Evolutionary conservation across 2,888 invertebrate species (phyloP).

Genomic region (Mythimna loreyi): DNA sequence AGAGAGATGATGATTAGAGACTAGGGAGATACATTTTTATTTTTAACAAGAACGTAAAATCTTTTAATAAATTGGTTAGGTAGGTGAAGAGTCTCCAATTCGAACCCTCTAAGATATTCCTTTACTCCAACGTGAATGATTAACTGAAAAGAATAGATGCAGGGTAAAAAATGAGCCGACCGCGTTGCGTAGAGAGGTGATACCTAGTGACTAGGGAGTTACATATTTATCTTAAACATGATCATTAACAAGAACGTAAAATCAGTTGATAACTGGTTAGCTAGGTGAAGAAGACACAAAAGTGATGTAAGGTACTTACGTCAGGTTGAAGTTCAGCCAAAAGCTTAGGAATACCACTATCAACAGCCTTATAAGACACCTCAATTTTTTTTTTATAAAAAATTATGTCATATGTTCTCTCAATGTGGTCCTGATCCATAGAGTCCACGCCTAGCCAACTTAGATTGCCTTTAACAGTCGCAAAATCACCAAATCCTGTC

Average conservation of each 20-base stretch:
- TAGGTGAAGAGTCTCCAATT: too few species aligned
- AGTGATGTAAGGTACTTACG: slow-evolving; percentile 30
- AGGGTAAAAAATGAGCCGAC: not conserved
- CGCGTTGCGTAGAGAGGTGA: not conserved
- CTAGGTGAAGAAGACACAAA: too few species aligned
- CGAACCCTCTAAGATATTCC: slow-evolving; percentile 90
- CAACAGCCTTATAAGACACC: slow-evolving; percentile 23
- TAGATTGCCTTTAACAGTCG: slow-evolving; percentile 92
- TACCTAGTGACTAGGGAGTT: too few species aligned
- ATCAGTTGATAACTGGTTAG: not conserved
- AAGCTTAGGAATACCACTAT: slow-evolving; percentile 24
- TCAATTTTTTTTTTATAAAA: slow-evolving; percentile 31
- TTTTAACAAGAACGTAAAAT: too few species aligned
- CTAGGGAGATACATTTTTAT: too few species aligned
- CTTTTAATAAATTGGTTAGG: too few species aligned
- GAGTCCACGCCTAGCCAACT: slow-evolving; percentile 95
- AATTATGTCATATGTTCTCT: slow-evolving; percentile 19
- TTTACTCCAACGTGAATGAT: slow-evolving; percentile 96
- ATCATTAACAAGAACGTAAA: too few species aligned
- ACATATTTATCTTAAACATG: not conserved
- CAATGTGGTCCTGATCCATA: slow-evolving; percentile 85
- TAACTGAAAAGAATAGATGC: slow-evolving; percentile 89
- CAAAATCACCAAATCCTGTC: slow-evolving; percentile 96
- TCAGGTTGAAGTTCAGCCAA: slow-evolving; percentile 39
- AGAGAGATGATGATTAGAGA: too few species aligned